Evolutionary conservation across 1,140 invertebrate species (phyloP).

Genomic region (Heliconius eleuchia): DNA sequence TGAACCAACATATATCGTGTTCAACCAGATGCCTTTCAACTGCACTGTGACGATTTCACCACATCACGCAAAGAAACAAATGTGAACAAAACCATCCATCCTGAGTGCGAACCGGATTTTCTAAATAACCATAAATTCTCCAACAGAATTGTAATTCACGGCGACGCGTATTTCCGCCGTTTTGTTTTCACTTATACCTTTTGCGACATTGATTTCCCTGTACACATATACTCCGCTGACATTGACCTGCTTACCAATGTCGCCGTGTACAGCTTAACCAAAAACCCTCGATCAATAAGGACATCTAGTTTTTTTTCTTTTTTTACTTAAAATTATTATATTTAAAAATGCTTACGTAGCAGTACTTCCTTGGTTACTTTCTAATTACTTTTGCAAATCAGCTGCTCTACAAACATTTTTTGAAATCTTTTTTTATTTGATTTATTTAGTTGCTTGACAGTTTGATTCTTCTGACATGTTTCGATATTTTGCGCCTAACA

Average conservation of each 20-base stretch:
- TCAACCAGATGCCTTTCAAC: neutral
- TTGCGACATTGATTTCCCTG: slow-evolving; percentile 24
- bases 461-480: neutral
- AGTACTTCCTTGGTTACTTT: neutral
- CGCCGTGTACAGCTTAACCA: slow-evolving; percentile 40
- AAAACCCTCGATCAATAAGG: slow-evolving; percentile 49
- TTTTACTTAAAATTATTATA: neutral
- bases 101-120: slow-evolving; percentile 9
- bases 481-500: neutral
- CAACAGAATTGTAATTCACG: slow-evolving; percentile 45
- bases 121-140: slow-evolving; percentile 22
- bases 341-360: neutral
- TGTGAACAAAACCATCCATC: neutral
- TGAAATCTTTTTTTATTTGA: neutral
- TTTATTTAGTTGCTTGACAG: neutral
- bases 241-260: slow-evolving; percentile 69
- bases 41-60: neutral
- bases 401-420: neutral
- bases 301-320: slow-evolving; percentile 36
- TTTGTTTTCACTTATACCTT: slow-evolving; percentile 43
- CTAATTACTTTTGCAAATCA: slow-evolving; percentile 5
- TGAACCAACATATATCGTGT: neutral
- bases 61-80: neutral
- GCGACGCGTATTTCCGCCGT: slow-evolving; percentile 45
- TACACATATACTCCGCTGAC: slow-evolving; percentile 42